Conservation (phyloP, 2,888 invertebrate species). For the Macrosoma leucophasiata region DNA sequence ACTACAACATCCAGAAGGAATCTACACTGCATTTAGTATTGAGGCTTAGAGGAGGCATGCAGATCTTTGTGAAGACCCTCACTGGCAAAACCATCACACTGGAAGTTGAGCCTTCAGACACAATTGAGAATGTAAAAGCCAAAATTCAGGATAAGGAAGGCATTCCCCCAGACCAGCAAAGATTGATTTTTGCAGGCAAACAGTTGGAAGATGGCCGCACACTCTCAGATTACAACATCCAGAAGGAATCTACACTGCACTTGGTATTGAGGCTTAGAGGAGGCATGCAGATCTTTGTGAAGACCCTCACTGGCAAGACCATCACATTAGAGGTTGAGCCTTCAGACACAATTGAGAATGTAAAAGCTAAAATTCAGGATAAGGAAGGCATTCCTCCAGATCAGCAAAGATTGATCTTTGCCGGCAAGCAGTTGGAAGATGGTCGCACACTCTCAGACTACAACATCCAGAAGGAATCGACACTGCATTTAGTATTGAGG, state of each 20-base stretch:
- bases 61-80: too few species aligned
- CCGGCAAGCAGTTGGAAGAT: conserved; percentile 74
- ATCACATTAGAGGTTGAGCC: conserved; percentile 74
- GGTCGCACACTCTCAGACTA: conserved; percentile 15
- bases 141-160: too few species aligned
- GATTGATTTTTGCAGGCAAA: too few species aligned
- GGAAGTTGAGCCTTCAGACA: too few species aligned
- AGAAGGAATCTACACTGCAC: conserved; percentile 39
- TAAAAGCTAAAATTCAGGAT: conserved; percentile 29
- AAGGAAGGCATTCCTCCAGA: conserved; percentile 66
- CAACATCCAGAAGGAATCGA: conserved; percentile 18
- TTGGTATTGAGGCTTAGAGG: conserved; percentile 35
- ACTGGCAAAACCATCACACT: too few species aligned
- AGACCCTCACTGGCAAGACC: conserved; percentile 69
- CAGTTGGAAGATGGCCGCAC: conserved; percentile 38
- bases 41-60: too few species aligned
- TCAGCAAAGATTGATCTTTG: conserved; percentile 60
- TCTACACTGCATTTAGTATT: too few species aligned
- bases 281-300: conserved; percentile 26
- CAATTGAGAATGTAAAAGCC: too few species aligned
- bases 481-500: conserved; percentile 7
- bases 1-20: too few species aligned
- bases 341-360: conserved; percentile 18
- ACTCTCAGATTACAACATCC: conserved; percentile 35
- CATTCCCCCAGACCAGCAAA: too few species aligned